Evolutionary conservation across 2,888 invertebrate species (phyloP).

Genomic region (Bugula neritina): DNA sequence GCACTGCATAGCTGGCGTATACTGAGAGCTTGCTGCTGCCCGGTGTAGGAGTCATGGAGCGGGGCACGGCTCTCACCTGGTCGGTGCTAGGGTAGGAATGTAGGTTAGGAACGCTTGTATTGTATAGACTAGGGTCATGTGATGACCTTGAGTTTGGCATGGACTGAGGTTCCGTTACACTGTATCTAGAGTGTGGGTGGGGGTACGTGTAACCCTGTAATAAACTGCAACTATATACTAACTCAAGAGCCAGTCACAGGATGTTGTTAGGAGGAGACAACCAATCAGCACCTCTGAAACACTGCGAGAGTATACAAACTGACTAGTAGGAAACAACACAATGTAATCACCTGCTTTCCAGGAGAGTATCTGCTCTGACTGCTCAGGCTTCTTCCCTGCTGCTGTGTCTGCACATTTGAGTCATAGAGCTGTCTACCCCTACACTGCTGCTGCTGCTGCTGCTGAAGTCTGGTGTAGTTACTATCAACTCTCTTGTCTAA

Average conservation of each 20-base stretch:
- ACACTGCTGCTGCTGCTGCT: constrained; percentile 7
- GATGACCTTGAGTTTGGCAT: background rate
- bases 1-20: background rate
- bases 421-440: background rate
- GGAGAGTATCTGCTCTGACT: too few species aligned
- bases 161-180: background rate
- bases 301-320: too few species aligned
- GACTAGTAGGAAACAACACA: too few species aligned
- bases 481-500: background rate
- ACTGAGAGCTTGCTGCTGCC: background rate
- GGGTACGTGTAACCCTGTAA: background rate
- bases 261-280: too few species aligned
- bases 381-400: too few species aligned
- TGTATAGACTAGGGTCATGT: background rate
- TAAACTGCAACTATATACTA: background rate
- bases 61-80: background rate
- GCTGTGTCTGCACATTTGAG: too few species aligned
- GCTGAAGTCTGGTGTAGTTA: background rate
- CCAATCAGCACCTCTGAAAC: too few species aligned
- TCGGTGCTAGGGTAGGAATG: background rate
- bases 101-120: background rate
- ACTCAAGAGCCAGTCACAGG: too few species aligned
- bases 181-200: background rate
- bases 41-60: constrained; percentile 15
- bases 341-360: too few species aligned